Percentiles rank a stretch among this genome's conserved stretches.
Conservation (phyloP, 1,140 invertebrate species). For the Saccostrea echinata region DNA sequence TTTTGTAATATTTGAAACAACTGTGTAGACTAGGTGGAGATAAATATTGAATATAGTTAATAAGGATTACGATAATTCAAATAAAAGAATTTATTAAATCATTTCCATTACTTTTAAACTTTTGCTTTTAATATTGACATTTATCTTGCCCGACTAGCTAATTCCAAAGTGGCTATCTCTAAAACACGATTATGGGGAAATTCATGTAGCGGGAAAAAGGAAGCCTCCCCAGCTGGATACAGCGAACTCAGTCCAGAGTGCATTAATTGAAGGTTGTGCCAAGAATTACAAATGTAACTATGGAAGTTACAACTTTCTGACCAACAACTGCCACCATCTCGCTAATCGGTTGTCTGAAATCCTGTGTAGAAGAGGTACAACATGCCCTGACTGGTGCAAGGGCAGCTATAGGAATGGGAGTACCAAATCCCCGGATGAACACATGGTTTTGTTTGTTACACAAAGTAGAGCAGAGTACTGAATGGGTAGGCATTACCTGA, state of each 20-base stretch:
- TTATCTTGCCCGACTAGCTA: not conserved
- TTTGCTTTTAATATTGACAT: not conserved
- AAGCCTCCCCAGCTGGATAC: constrained; percentile 48
- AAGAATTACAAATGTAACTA: constrained; percentile 25
- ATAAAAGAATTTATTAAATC: no score
- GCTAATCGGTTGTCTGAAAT: constrained; percentile 40
- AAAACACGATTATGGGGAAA: not conserved
- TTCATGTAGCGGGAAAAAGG: constrained; percentile 19
- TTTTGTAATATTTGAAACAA: not conserved
- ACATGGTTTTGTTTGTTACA: no score
- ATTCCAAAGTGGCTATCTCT: not conserved
- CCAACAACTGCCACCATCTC: constrained; percentile 50
- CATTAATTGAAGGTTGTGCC: constrained; percentile 43
- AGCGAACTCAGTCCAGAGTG: constrained; percentile 41
- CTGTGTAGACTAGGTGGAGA: not conserved
- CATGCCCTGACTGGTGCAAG: constrained; percentile 40
- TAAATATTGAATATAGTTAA: not conserved
- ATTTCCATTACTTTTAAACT: not conserved
- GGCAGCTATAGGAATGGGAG: no score
- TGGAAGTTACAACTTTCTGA: constrained; percentile 33
- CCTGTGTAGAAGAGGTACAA: constrained; percentile 1
- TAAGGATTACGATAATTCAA: no score
- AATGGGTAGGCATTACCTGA: no score
- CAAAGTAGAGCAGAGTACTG: no score
- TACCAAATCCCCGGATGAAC: no score